Percentiles rank a stretch among this genome's conserved stretches.
Conservation (phyloP, 2,888 invertebrate species). For the Zygothrica quintamaculata region DNA sequence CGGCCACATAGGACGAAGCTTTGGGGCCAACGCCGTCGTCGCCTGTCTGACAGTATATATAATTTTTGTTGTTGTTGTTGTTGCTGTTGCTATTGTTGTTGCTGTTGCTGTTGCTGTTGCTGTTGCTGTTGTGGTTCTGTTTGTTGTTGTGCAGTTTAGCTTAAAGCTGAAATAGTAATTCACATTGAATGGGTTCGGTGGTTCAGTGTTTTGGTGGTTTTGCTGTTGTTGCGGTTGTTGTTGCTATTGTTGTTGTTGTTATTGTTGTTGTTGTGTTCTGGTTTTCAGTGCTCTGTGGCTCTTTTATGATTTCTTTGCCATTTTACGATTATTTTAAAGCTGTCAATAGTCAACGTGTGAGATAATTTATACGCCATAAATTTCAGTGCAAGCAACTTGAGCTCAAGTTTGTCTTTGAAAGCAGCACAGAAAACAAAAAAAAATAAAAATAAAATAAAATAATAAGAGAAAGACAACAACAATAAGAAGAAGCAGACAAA, state of each 20-base stretch:
- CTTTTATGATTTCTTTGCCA: conserved; percentile 77
- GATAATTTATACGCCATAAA: conserved; percentile 82
- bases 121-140: too few relatives aligned
- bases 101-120: conserved; percentile 1
- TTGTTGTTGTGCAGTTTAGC: conserved; percentile 51
- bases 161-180: conserved; percentile 76
- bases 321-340: conserved; percentile 80
- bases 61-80: conserved; percentile 1
- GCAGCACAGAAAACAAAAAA: conserved; percentile 13
- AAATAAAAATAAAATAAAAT: conserved; percentile 12
- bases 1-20: conserved; percentile 58
- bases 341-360: conserved; percentile 81
- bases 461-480: too few relatives aligned
- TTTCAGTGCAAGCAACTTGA: conserved; percentile 69
- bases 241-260: conserved; percentile 4
- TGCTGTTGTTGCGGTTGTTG: too few relatives aligned
- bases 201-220: not conserved
- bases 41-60: conserved; percentile 61
- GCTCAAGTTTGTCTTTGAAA: conserved; percentile 27
- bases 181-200: conserved; percentile 67
- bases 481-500: too few relatives aligned
- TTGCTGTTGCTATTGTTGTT: conserved; percentile 6
- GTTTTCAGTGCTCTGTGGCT: conserved; percentile 48
- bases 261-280: conserved; percentile 39
- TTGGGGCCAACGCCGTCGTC: conserved; percentile 70